Conservation (phyloP, 2,888 invertebrate species). For the Empis livida region DNA sequence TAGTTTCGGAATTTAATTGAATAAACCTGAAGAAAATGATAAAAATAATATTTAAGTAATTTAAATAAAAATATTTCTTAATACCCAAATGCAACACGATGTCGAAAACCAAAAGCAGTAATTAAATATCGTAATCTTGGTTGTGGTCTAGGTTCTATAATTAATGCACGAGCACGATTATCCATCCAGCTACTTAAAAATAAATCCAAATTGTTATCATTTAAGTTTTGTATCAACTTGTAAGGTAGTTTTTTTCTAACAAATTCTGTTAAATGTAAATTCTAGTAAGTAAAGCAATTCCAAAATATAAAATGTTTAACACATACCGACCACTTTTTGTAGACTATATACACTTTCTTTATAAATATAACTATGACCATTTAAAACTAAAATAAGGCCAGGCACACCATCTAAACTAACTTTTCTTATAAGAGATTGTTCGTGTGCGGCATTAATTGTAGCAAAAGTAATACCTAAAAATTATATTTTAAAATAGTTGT, state of each 20-base stretch:
- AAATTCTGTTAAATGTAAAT: conserved; percentile 66
- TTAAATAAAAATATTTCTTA: neutral
- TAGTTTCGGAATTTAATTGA: conserved; percentile 46
- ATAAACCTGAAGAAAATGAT: conserved; percentile 45
- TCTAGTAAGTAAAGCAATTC: neutral
- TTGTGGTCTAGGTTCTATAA: conserved; percentile 66
- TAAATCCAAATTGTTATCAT: conserved; percentile 55
- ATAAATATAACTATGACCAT: conserved; percentile 74
- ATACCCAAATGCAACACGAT: conserved; percentile 77
- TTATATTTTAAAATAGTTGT: neutral
- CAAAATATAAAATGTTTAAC: neutral
- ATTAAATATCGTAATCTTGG: conserved; percentile 76
- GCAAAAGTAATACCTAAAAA: conserved; percentile 49
- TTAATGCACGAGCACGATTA: conserved; percentile 79
- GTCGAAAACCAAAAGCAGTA: conserved; percentile 74
- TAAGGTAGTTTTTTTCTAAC: conserved; percentile 77
- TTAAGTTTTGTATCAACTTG: conserved; percentile 57
- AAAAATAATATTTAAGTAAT: neutral
- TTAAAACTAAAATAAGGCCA: conserved; percentile 64
- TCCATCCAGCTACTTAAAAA: conserved; percentile 85
- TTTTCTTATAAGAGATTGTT: conserved; percentile 60
- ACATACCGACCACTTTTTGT: conserved; percentile 62
- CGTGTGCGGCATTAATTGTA: conserved; percentile 74
- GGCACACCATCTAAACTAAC: conserved; percentile 74
- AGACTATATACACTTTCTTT: conserved; percentile 68